Percentiles rank a stretch among this genome's conserved stretches.
These are phyloP conservation scores for Ptychoptera albimana DNA, from an alignment of 2,888 invertebrate genomes.

Conservation along the genomic window DNA sequence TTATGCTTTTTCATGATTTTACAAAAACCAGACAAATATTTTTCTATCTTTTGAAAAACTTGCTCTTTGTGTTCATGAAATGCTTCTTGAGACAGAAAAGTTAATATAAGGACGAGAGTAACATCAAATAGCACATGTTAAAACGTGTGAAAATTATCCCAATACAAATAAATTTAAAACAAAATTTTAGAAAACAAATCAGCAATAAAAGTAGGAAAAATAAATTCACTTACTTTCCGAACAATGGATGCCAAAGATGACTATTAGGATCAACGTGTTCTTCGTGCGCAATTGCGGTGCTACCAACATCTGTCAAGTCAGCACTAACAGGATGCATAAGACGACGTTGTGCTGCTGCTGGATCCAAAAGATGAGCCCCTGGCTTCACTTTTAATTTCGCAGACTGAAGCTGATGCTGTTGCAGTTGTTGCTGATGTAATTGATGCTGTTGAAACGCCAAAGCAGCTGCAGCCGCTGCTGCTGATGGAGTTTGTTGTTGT, in stretches of 20 bases:
- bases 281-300: slow-evolving; percentile 44
- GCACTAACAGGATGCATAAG: slow-evolving; percentile 30
- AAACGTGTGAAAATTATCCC: too few relatives aligned
- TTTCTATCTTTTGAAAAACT: too few relatives aligned
- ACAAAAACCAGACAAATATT: too few relatives aligned
- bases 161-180: not conserved
- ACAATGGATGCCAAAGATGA: slow-evolving; percentile 71
- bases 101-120: too few relatives aligned
- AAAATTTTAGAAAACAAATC: slow-evolving; percentile 8
- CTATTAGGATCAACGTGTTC: slow-evolving; percentile 40
- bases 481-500: slow-evolving; percentile 15
- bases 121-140: too few relatives aligned
- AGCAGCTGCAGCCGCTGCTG: not conserved
- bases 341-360: slow-evolving; percentile 32
- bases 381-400: slow-evolving; percentile 39
- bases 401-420: slow-evolving; percentile 14
- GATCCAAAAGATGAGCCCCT: slow-evolving; percentile 37
- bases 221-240: slow-evolving; percentile 57
- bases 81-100: too few relatives aligned
- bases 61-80: too few relatives aligned
- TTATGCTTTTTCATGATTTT: too few relatives aligned
- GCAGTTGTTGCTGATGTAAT: slow-evolving; percentile 25
- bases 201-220: too few relatives aligned
- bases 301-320: slow-evolving; percentile 43
- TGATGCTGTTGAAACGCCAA: slow-evolving; percentile 1